Percentiles rank a stretch among this genome's conserved stretches.
Conservation (phyloP, 2,888 invertebrate species). For the Steinernema carpocapsae region DNA sequence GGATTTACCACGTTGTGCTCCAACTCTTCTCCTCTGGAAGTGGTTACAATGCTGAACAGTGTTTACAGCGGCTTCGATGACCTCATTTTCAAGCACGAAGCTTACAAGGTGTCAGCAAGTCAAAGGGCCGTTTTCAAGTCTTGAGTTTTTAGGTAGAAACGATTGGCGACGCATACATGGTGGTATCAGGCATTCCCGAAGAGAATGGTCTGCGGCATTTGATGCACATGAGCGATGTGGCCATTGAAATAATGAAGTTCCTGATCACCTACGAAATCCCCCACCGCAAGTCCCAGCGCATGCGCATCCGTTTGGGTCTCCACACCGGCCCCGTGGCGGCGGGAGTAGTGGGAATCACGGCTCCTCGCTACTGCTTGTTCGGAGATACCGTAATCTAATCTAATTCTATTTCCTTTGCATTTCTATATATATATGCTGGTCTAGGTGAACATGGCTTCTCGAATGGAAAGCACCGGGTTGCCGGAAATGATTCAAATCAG, state of each 20-base stretch:
- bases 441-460: slow-evolving; percentile 62
- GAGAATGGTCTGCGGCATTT: slow-evolving; percentile 63
- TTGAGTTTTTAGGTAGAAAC: slow-evolving; percentile 7
- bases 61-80: slow-evolving; percentile 65
- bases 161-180: slow-evolving; percentile 66
- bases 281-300: slow-evolving; percentile 50
- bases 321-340: slow-evolving; percentile 66
- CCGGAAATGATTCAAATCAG: slow-evolving; percentile 66
- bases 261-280: slow-evolving; percentile 45
- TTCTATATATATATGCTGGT: slow-evolving; percentile 21
- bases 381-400: slow-evolving; percentile 61
- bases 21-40: slow-evolving; percentile 63
- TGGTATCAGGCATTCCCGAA: slow-evolving; percentile 65
- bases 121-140: slow-evolving; percentile 33
- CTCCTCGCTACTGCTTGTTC: slow-evolving; percentile 67
- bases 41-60: slow-evolving; percentile 54
- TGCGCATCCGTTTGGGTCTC: slow-evolving; percentile 64
- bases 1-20: slow-evolving; percentile 67
- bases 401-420: neutral
- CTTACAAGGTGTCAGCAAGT: slow-evolving; percentile 61
- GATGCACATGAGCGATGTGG: slow-evolving; percentile 57
- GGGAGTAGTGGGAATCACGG: slow-evolving; percentile 65
- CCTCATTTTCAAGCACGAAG: slow-evolving; percentile 54
- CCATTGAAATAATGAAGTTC: slow-evolving; percentile 58
- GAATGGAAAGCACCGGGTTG: slow-evolving; percentile 64